Evolutionary conservation across 2,797 vertebrate genomes (phyloP).

Genomic region (Myoxocephalus aenaeus): DNA sequence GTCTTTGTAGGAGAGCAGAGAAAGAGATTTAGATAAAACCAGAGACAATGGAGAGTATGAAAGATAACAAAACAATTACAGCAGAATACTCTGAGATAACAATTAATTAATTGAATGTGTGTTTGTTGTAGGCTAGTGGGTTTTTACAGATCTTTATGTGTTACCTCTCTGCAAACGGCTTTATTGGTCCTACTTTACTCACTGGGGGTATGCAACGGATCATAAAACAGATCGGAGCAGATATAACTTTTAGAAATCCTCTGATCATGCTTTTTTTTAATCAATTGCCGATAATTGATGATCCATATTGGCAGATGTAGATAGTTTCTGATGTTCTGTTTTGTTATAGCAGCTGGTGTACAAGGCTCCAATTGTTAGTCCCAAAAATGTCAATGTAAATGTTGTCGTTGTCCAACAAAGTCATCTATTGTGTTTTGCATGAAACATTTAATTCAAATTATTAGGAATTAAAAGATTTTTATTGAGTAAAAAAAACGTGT

Average conservation of each 20-base stretch:
- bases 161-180: neutral
- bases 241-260: neutral
- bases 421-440: too few relatives aligned
- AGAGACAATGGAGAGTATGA: constrained; percentile 9
- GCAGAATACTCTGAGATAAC: constrained; percentile 5
- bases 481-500: too few relatives aligned
- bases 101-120: constrained; percentile 15
- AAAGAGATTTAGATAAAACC: constrained; percentile 37
- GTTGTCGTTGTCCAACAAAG: too few relatives aligned
- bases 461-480: too few relatives aligned
- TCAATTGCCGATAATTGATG: too few relatives aligned
- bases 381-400: too few relatives aligned
- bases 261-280: neutral
- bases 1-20: constrained; percentile 19
- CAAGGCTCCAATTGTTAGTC: too few relatives aligned
- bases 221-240: neutral
- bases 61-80: constrained; percentile 36
- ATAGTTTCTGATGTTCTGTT: neutral
- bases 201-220: neutral
- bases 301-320: neutral
- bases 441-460: too few relatives aligned
- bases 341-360: neutral
- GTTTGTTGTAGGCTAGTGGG: neutral
- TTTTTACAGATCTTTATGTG: neutral
- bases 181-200: neutral